These are phyloP conservation scores for Jordanella pulchra DNA, from an alignment of 2,797 vertebrate genomes.

Conservation along the genomic window DNA sequence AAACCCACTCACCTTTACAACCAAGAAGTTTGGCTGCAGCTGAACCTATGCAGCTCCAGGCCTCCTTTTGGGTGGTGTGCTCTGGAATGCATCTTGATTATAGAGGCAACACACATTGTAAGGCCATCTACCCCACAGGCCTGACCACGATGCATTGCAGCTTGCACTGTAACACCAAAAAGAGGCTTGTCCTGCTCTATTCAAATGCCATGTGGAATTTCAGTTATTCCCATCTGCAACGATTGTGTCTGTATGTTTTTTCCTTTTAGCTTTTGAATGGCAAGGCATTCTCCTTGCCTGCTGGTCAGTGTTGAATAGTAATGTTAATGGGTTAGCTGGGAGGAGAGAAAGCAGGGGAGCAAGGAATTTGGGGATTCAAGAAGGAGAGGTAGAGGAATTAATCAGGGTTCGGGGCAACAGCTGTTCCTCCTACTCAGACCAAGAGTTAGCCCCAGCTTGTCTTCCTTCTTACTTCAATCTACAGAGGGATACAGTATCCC, in stretches of 20 bases:
- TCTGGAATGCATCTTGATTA: slow-evolving; percentile 73
- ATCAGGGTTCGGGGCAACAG: slow-evolving; percentile 77
- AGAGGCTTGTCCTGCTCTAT: slow-evolving; percentile 71
- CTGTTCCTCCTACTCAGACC: slow-evolving; percentile 80
- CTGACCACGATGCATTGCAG: slow-evolving; percentile 66
- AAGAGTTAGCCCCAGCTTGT: slow-evolving; percentile 50
- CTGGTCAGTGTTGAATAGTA: slow-evolving; percentile 80
- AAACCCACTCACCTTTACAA: slow-evolving; percentile 41
- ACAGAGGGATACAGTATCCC: slow-evolving; percentile 77
- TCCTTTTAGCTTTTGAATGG: slow-evolving; percentile 70
- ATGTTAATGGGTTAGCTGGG: slow-evolving; percentile 77
- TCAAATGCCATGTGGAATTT: slow-evolving; percentile 79
- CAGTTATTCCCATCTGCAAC: slow-evolving; percentile 72
- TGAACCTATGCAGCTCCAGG: slow-evolving; percentile 21
- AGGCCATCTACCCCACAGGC: slow-evolving; percentile 70
- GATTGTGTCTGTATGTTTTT: slow-evolving; percentile 65
- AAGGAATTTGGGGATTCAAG: slow-evolving; percentile 81
- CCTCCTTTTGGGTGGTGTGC: slow-evolving; percentile 69
- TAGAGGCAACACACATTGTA: slow-evolving; percentile 66
- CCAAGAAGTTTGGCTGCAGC: slow-evolving; percentile 25
- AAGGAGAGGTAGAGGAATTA: slow-evolving; percentile 73
- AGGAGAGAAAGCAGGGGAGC: slow-evolving; percentile 70
- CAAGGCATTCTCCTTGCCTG: slow-evolving; percentile 74
- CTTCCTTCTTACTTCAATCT: slow-evolving; percentile 61
- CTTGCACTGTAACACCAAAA: slow-evolving; percentile 58